A percentile compares a stretch with the other conserved stretches of the same genome.
Conservation (phyloP, 1,140 invertebrate genomes). For the Lepidurus arcticus region DNA sequence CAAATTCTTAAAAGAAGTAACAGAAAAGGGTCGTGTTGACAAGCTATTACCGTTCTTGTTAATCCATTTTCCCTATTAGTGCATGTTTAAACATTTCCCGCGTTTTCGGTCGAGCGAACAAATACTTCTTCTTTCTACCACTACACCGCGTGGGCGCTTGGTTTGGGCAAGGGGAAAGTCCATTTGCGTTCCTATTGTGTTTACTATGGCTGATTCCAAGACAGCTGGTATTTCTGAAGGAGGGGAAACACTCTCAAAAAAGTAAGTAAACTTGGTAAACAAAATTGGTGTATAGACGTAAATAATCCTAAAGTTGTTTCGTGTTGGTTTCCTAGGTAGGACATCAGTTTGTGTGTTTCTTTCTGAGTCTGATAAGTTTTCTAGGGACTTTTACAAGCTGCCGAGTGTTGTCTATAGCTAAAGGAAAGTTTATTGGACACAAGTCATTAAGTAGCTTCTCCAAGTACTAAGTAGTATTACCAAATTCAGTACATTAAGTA, state of each 20-base stretch:
- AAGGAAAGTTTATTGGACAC: not conserved
- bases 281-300: not conserved
- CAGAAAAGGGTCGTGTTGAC: too few species aligned
- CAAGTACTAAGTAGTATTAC: too few species aligned
- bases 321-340: not conserved
- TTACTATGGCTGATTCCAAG: slow-evolving; percentile 10
- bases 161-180: not conserved
- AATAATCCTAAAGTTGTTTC: not conserved
- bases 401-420: not conserved
- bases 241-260: slow-evolving; percentile 4
- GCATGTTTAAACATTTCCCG: not conserved
- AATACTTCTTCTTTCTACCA: not conserved
- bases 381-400: not conserved
- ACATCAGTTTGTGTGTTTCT: not conserved
- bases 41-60: too few species aligned
- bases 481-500: too few species aligned
- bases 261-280: not conserved
- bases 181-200: not conserved
- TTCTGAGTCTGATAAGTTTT: slow-evolving; percentile 16
- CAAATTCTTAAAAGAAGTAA: too few species aligned
- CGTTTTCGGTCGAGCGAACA: not conserved
- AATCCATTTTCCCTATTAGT: too few species aligned
- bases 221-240: not conserved
- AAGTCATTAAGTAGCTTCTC: not conserved
- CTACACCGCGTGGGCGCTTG: slow-evolving; percentile 6